phyloP scores from a whole-genome alignment of 1,140 invertebrate genomes.

The Aphelenchoides avenae region DNA sequence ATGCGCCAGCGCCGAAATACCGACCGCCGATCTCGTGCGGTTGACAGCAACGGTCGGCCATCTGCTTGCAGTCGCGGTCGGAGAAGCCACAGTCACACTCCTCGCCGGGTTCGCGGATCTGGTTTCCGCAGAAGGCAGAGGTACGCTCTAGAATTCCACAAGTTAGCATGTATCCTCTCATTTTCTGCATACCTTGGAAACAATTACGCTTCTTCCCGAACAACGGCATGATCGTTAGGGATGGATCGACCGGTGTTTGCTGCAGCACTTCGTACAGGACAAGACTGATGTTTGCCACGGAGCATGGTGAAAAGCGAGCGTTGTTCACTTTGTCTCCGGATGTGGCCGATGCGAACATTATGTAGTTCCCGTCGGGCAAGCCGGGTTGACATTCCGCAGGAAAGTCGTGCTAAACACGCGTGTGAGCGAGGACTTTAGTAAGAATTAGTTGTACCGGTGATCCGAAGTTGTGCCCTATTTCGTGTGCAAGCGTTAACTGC shows the following conservation, averaged over 20 bases:
- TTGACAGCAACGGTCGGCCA: conserved; percentile 76
- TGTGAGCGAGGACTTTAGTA: background rate
- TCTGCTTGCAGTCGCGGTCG: conserved; percentile 78
- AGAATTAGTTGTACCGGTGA: conserved; percentile 70
- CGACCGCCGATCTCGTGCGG: conserved; percentile 63
- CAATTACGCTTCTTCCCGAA: conserved; percentile 86
- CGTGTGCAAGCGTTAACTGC: conserved; percentile 92
- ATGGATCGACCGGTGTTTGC: conserved; percentile 52
- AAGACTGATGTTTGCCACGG: conserved; percentile 86
- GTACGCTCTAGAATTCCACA: conserved; percentile 68
- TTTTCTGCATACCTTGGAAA: conserved; percentile 69
- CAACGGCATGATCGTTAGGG: conserved; percentile 4
- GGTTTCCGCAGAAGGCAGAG: conserved; percentile 96
- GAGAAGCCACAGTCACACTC: conserved; percentile 98
- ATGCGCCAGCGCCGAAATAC: conserved; percentile 67
- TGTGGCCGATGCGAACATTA: conserved; percentile 94
- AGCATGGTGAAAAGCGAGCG: conserved; percentile 86
- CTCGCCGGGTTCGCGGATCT: conserved; percentile 89
- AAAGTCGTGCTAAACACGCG: conserved; percentile 78
- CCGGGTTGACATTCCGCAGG: conserved; percentile 84
- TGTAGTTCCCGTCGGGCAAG: conserved; percentile 87
- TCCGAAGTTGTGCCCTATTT: conserved; percentile 98
- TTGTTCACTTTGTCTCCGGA: conserved; percentile 89
- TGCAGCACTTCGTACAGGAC: conserved; percentile 71
- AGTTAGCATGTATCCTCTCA: no score